phyloP scores from a whole-genome alignment of 1,140 invertebrate genomes.

The Euura lappo region DNA sequence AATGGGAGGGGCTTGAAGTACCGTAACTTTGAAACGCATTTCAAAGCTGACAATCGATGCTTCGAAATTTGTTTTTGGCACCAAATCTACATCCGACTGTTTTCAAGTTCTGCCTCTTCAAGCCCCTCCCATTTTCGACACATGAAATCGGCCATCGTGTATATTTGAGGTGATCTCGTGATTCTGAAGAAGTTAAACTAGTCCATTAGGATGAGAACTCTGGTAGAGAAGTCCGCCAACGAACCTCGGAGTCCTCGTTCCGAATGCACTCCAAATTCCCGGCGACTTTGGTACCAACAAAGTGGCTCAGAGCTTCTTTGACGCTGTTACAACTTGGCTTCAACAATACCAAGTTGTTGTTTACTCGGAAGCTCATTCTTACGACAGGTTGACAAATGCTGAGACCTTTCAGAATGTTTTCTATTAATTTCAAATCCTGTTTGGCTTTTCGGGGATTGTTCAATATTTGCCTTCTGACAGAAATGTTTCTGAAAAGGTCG shows the following conservation, averaged over 20 bases:
- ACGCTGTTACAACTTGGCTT: slow-evolving; percentile 57
- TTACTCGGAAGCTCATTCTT: slow-evolving; percentile 61
- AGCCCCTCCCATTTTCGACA: no score
- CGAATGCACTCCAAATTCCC: slow-evolving; percentile 53
- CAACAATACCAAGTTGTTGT: slow-evolving; percentile 64
- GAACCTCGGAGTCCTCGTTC: slow-evolving; percentile 35
- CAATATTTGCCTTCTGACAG: slow-evolving; percentile 68
- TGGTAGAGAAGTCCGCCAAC: neutral
- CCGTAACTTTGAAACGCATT: no score
- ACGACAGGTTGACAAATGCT: slow-evolving; percentile 62
- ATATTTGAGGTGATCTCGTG: no score
- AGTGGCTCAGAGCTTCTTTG: slow-evolving; percentile 53
- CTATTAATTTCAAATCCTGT: slow-evolving; percentile 67
- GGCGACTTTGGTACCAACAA: slow-evolving; percentile 58
- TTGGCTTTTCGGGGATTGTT: slow-evolving; percentile 58
- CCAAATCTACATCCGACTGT: no score
- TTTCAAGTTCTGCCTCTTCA: no score
- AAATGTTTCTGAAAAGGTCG: slow-evolving; percentile 68
- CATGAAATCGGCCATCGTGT: no score
- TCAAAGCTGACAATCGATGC: no score
- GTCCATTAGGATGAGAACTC: no score
- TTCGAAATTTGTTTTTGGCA: no score
- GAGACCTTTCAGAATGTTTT: slow-evolving; percentile 64
- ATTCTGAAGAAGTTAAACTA: no score
- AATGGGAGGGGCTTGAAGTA: no score